These are phyloP conservation scores for Australoheros facetus DNA, from an alignment of 2,797 vertebrate genomes.

Conservation along the genomic window DNA sequence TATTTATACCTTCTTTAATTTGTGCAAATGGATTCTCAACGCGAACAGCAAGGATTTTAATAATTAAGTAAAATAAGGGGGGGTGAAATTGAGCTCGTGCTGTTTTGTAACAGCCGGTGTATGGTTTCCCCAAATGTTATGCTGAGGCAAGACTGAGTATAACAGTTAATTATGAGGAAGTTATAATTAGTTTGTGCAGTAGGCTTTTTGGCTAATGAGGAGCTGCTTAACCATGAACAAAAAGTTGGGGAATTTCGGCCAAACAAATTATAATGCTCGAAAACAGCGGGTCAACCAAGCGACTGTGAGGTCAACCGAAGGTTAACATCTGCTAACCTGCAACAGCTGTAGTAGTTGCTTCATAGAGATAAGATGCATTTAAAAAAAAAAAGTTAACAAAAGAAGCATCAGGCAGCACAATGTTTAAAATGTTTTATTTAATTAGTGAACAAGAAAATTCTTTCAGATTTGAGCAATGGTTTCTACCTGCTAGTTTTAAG, in stretches of 20 bases:
- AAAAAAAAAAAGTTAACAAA: neutral
- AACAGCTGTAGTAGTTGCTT: neutral
- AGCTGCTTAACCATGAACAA: neutral
- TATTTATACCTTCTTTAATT: conserved; percentile 69
- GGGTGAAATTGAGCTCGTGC: conserved; percentile 36
- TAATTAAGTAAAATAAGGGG: conserved; percentile 56
- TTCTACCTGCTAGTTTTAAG: conserved; percentile 29
- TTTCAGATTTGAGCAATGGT: neutral
- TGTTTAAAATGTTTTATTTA: no score
- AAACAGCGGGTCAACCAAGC: conserved; percentile 16
- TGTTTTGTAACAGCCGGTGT: conserved; percentile 32
- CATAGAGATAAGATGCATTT: neutral
- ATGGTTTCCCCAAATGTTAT: conserved; percentile 37
- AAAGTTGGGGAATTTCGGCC: conserved; percentile 22
- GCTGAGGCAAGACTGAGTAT: conserved; percentile 18
- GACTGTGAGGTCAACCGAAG: conserved; percentile 29
- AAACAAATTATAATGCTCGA: conserved; percentile 12
- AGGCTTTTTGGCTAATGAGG: conserved; percentile 43
- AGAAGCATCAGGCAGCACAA: neutral
- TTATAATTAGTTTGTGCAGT: conserved; percentile 44
- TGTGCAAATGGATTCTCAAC: conserved; percentile 70
- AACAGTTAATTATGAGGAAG: conserved; percentile 49
- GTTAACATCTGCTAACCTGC: conserved; percentile 6
- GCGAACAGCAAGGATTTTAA: conserved; percentile 49
- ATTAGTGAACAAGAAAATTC: neutral